Percentiles rank a stretch among this genome's conserved stretches.
Evolutionary conservation across 2,888 invertebrate genomes (phyloP).

Genomic region (Yponomeuta malinellus): DNA sequence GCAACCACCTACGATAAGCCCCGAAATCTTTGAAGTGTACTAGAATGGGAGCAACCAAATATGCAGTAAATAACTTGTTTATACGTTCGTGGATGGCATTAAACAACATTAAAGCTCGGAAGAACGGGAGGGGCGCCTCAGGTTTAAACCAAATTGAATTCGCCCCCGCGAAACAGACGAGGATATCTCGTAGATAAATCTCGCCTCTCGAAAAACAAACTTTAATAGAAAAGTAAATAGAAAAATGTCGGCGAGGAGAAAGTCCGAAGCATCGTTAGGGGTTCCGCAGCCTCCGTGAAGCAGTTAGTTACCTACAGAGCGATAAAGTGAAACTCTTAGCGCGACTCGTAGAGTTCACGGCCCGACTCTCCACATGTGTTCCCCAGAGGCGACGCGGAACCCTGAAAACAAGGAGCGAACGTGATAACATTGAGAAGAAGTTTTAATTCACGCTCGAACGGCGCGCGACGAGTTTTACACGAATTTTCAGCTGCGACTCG

Average conservation of each 20-base stretch:
- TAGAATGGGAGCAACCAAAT: constrained; percentile 6
- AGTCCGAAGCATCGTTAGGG: not conserved
- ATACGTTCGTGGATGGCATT: constrained; percentile 42
- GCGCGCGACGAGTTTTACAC: constrained; percentile 19
- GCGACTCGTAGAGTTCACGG: not conserved
- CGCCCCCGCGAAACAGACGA: constrained; percentile 61
- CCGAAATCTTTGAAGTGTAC: not conserved
- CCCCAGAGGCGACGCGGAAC: not conserved
- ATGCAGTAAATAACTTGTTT: constrained; percentile 48
- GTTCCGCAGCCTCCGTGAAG: not conserved
- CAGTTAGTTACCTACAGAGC: not conserved
- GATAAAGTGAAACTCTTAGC: not conserved
- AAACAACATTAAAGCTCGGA: constrained; percentile 52
- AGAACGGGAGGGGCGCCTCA: constrained; percentile 56
- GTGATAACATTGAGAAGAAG: constrained; percentile 58
- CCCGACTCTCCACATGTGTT: too few species aligned
- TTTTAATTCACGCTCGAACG: constrained; percentile 51
- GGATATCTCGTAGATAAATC: constrained; percentile 70
- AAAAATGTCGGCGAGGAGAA: constrained; percentile 23
- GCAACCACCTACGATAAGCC: not conserved
- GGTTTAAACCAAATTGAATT: constrained; percentile 73
- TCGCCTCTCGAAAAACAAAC: constrained; percentile 63
- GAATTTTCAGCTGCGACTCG: constrained; percentile 24
- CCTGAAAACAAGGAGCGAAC: constrained; percentile 37
- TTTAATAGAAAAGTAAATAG: constrained; percentile 71